phyloP scores from a whole-genome alignment of 2,113 vertebrate species.

The Mormyrus iriodes region DNA sequence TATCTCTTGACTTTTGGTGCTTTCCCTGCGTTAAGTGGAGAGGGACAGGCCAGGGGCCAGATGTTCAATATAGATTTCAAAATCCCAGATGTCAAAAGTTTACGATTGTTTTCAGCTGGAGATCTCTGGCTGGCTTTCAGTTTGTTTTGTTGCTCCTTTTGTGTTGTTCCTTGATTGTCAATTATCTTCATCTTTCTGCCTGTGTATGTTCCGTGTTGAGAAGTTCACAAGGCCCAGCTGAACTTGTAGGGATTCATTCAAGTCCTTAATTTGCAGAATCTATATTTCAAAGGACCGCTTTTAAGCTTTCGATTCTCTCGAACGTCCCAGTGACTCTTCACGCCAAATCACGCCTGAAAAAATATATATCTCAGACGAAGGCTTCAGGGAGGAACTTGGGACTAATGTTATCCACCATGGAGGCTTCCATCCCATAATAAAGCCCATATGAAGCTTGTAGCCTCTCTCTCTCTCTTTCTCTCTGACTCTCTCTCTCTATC shows the following conservation, averaged over 20 bases:
- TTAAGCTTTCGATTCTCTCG: background rate
- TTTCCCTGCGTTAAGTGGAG: background rate
- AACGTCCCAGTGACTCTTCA: conserved; percentile 8
- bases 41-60: background rate
- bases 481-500: background rate
- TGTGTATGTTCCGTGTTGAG: background rate
- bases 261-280: conserved; percentile 18
- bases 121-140: background rate
- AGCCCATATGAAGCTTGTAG: background rate
- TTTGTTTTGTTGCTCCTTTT: background rate
- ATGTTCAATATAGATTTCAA: conserved; percentile 2
- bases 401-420: background rate
- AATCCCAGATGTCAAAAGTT: conserved; percentile 1
- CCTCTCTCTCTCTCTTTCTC: background rate
- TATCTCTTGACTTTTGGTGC: background rate
- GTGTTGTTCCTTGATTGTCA: background rate
- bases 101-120: background rate
- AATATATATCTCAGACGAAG: background rate
- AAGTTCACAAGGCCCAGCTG: background rate
- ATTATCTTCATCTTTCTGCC: background rate
- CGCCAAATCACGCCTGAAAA: conserved; percentile 9
- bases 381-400: background rate
- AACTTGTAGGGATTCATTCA: background rate
- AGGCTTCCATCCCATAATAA: background rate
- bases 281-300: conserved; percentile 11